These are phyloP conservation scores for Malaclemys terrapin DNA, from an alignment of 2,113 vertebrate genomes.

Conservation along the genomic window DNA sequence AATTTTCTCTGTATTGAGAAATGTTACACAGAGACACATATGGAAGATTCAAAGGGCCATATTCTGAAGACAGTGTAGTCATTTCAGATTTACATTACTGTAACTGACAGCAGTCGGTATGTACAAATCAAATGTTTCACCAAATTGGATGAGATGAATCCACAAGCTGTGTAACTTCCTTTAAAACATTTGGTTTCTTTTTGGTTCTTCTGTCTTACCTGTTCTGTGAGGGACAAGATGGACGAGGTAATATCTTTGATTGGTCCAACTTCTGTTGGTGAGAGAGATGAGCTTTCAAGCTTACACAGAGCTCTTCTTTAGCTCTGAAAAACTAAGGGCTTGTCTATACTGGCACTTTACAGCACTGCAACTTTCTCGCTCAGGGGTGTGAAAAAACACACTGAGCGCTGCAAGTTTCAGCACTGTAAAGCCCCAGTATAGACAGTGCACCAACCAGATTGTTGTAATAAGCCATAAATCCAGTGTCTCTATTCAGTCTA, in stretches of 20 bases:
- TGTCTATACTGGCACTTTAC: no score
- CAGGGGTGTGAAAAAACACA: no score
- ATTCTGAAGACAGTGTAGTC: neutral
- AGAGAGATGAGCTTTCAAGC: neutral
- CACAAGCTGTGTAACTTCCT: neutral
- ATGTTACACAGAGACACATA: neutral
- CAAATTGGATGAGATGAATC: neutral
- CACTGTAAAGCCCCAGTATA: no score
- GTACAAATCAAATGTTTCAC: conserved; percentile 56
- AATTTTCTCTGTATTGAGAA: neutral
- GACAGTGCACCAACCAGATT: no score
- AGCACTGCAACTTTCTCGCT: no score
- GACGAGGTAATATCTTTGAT: neutral
- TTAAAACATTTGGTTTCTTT: neutral
- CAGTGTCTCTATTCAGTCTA: neutral
- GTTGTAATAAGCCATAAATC: no score
- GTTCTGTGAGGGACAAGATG: neutral
- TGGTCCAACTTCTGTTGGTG: neutral
- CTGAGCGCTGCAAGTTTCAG: no score
- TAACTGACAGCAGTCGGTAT: neutral
- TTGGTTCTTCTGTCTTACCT: neutral
- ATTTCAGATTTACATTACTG: conserved; percentile 21
- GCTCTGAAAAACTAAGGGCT: neutral
- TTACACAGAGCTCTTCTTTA: neutral
- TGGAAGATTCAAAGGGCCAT: neutral